Base-by-base conservation (phyloP, 2,113 vertebrate genomes). In the Protobothrops mucrosquamatus region DNA sequence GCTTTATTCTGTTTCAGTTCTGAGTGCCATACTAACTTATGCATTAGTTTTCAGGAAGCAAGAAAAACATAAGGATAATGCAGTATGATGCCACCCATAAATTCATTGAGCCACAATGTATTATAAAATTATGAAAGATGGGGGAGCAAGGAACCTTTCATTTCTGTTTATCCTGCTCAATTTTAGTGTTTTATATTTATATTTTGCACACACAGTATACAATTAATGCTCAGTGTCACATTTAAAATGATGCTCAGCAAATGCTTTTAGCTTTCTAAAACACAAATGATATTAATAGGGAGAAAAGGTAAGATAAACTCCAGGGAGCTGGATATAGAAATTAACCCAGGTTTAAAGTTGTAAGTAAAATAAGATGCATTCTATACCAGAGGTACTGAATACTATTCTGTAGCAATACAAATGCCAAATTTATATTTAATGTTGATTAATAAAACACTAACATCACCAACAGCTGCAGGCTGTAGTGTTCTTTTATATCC, bases 381-480 rank as follows among this genome's bases (percentile, higher is more conserved):
- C 88, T 87, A 87, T 91, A 9, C 48, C 6, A 9, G 51, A 95
- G 91, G 9, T 0, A 0, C 51, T 93, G 85, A 92, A 92, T 54
- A 0, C 0, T 26, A 89, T 92, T 93, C 55, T 93, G 57, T 3
- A 59, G 94, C 74, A 54, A 88, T 93, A 64, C 88, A 90, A 89
- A 51, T 93, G 56, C 29, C 43, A 93, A 59, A 59, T 85, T 91
- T 2, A 0, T 92, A 85, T 88, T 92, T 86, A 92, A 89, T 92
- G 74, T 10, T 89, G 43, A 92, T 94, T 86, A 93, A 96, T 94
- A 95, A 96, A 96, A 56, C 59, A 94, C 87, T 18, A 95, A 93
- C 85, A 94, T 74, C 85, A 93, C 59, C 87, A 91, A 91, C 93
- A 88, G 10, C 20, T 59, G 87, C 86, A 54, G 48, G 20, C n/a